Evolutionary conservation across 2,113 vertebrate genomes (phyloP), one percentile per base, ranked within the genome.

Genomic region (Thalassoma bifasciatum): DNA sequence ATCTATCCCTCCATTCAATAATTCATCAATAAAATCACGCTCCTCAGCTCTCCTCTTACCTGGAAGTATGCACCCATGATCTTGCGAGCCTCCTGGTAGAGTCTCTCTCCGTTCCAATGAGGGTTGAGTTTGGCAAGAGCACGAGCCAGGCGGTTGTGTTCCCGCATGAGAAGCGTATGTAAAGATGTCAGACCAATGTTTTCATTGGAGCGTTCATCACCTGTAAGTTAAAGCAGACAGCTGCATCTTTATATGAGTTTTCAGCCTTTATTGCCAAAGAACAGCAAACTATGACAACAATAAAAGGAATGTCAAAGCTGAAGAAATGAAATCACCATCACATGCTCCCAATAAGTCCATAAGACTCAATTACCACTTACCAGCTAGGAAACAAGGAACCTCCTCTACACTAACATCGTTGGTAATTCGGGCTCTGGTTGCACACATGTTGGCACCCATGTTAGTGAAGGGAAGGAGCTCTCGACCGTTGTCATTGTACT

Each of bases 61-160:
- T 95, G 94, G 1, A 78, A 44, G 72, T 86, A 92, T 8, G 42
- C 93, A 0, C 92, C 93, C 61, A 93, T 8, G 77, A 95, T 94
- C 72, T 95, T 95, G 22, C 94, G 91, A 0, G 92, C 49, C 71
- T 95, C 94, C 52, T 94, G 92, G 67, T 93, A 95, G 23, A 93
- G 54, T 26, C 63, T 90, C 34, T 95, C 93, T 56, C 92, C 89
- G 2, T 54, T 16, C 94, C 93, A 95, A 0, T 78, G 34, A 13
- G 92, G 91, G 69, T 95, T 95, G n/a, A 93, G 64, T 2, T 60
- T 1, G 4, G 40, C 72, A 24, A 95, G 83, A 5, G 64, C 86
- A 0, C 83, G 81, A 0, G 84, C 92, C 67, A 95, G 42, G 1
- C 93, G 92, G 59, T 95, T 95, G 84, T 95, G 94, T n/a, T 95